Evolutionary conservation across 2,888 invertebrate genomes (phyloP), one percentile per base, ranked within the genome.

Genomic region (Eupeodes luniger): DNA sequence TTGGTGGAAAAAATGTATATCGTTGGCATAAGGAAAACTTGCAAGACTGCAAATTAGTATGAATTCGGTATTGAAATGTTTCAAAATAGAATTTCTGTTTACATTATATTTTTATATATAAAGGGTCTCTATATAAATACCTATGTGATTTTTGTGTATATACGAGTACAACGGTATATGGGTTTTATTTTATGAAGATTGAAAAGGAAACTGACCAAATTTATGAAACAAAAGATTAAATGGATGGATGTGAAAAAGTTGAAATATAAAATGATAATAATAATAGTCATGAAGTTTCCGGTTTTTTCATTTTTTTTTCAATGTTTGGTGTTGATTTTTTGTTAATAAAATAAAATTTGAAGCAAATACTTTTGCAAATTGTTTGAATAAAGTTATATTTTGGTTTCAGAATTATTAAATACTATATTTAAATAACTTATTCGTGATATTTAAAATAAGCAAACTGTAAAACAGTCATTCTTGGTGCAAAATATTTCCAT

Each of bases 61-160:
- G 44, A 27, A 51, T 19, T 51, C 44, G 44, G 53, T 69, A 66
- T 69, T 53, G 51, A 69, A 69, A 70, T 70, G 44, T 70, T 70
- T n/a, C 40, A 57, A 44, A 57, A 44, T 57, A 44, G n/a, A 57
- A 44, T 55, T 70, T 53, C 12, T 66, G 11, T 44, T 1, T 11
- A 19, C 5, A 55, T 55, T 51, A n/a, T 4, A 14, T 6, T 51
- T 27, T 27, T 27, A 27, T 27, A 40, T 40, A 40, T 7, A 40
- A 40, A 40, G 40, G 40, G 40, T 40, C 1, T 11, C 10, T 47
- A 47, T 3, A 47, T 47, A 10, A 7, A 47, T 57, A 27, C 11
- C 27, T 11, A 11, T 57, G 0, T 49, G n/a, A 34, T 34, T 27
- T 27, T 51, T 47, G 10, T n/a, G n/a, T n/a, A n/a, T n/a, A n/a